Percentiles rank a stretch among this genome's conserved stretches.
These are phyloP conservation scores for Ditylenchus weischeri DNA, from an alignment of 2,888 invertebrate genomes.

Conservation along the genomic window DNA sequence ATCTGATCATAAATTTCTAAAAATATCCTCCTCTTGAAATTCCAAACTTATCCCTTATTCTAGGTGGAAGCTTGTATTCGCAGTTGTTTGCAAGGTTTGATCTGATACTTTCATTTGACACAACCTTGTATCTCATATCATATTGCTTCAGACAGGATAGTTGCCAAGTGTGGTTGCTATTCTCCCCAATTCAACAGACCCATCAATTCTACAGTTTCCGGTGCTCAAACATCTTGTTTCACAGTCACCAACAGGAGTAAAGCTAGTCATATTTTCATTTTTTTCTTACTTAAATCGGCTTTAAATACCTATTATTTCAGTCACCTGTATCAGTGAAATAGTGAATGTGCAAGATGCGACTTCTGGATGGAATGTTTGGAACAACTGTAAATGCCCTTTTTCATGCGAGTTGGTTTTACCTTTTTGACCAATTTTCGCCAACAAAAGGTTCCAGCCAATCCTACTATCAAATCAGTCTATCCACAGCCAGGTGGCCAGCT, in stretches of 20 bases:
- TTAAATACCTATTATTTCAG: slow-evolving; percentile 22
- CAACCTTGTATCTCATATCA: too few relatives aligned
- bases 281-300: not conserved
- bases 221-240: slow-evolving; percentile 28
- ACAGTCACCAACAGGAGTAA: slow-evolving; percentile 22
- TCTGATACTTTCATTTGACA: too few relatives aligned
- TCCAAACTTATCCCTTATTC: too few relatives aligned
- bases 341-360: slow-evolving; percentile 32
- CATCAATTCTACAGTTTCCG: slow-evolving; percentile 20
- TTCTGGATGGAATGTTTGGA: slow-evolving; percentile 41
- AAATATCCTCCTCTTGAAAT: too few relatives aligned
- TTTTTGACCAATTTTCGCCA: not conserved
- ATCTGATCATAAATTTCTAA: too few relatives aligned
- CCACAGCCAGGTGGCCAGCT: slow-evolving; percentile 56
- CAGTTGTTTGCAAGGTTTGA: slow-evolving; percentile 56
- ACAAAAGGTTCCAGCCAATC: slow-evolving; percentile 38
- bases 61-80: slow-evolving; percentile 60
- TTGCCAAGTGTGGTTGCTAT: slow-evolving; percentile 57
- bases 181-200: slow-evolving; percentile 47
- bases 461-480: slow-evolving; percentile 51
- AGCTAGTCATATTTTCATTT: slow-evolving; percentile 17
- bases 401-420: slow-evolving; percentile 47
- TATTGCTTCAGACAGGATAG: slow-evolving; percentile 37
- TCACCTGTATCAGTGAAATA: slow-evolving; percentile 44
- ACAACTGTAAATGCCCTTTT: slow-evolving; percentile 52